Evolutionary conservation across 2,797 vertebrate species (phyloP).

Genomic region (Lophius americanus): DNA sequence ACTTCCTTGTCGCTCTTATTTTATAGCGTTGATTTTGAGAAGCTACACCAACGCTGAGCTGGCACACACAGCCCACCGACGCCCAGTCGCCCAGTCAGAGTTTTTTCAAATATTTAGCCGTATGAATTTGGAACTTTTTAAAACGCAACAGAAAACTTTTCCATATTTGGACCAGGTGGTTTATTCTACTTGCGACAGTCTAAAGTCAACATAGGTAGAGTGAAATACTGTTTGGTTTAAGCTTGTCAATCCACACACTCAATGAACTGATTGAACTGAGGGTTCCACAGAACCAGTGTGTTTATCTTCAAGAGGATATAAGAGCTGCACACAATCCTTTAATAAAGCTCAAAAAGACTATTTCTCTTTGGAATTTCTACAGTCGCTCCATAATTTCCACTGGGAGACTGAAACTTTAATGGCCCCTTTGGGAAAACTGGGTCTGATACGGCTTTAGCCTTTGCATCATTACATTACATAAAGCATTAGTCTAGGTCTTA

Average conservation of each 20-base stretch:
- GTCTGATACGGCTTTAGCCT: constrained; percentile 46
- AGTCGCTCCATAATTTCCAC: constrained; percentile 23
- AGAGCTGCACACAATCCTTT: constrained; percentile 14
- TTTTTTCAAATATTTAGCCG: no score
- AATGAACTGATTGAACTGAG: neutral
- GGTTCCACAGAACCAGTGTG: neutral
- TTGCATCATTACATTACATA: constrained; percentile 23
- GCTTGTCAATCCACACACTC: neutral
- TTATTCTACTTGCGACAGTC: neutral
- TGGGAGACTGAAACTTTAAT: constrained; percentile 52
- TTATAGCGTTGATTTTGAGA: no score
- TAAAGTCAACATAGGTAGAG: neutral
- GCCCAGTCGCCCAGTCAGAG: no score
- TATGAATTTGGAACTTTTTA: no score
- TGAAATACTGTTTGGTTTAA: neutral
- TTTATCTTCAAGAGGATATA: constrained; percentile 1
- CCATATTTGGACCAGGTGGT: no score
- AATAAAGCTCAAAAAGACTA: constrained; percentile 11
- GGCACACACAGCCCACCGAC: no score
- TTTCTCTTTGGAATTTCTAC: constrained; percentile 25
- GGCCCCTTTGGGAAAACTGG: constrained; percentile 30
- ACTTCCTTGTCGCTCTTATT: no score
- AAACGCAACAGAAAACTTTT: no score
- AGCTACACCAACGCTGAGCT: no score
- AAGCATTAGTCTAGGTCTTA: constrained; percentile 32